Percentiles rank a stretch among this genome's conserved stretches.
Evolutionary conservation across 2,113 vertebrate species (phyloP).

Genomic region (Indicator indicator): DNA sequence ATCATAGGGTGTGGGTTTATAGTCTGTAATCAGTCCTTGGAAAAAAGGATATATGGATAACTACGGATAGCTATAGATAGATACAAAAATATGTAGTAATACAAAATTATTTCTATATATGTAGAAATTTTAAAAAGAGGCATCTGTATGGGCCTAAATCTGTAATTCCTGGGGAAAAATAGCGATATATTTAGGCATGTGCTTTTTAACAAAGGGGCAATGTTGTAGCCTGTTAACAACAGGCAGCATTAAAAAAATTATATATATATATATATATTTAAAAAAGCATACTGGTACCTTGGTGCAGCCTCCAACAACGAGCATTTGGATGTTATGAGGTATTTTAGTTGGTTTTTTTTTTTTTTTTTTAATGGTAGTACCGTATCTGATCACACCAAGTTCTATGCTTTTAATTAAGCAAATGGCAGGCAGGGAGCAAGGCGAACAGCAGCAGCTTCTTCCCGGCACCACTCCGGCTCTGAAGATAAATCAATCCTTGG

Average conservation of each 20-base stretch:
- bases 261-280: too few species aligned
- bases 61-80: neutral
- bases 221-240: neutral
- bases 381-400: neutral
- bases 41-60: neutral
- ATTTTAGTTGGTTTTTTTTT: neutral
- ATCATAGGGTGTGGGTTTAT: neutral
- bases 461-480: neutral
- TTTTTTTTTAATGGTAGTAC: neutral
- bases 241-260: too few species aligned
- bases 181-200: neutral
- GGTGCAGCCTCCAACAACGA: conserved; percentile 10
- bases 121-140: neutral
- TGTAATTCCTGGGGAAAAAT: neutral
- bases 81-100: neutral
- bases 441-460: neutral
- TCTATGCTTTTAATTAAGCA: conserved; percentile 6
- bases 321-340: neutral
- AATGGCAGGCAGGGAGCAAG: neutral
- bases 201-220: neutral
- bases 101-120: neutral
- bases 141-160: conserved; percentile 6
- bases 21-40: neutral
- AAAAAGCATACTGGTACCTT: neutral
- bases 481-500: neutral